Base-by-base conservation (phyloP, 2,113 vertebrate genomes). In the Syngnathoides biaculeatus region DNA sequence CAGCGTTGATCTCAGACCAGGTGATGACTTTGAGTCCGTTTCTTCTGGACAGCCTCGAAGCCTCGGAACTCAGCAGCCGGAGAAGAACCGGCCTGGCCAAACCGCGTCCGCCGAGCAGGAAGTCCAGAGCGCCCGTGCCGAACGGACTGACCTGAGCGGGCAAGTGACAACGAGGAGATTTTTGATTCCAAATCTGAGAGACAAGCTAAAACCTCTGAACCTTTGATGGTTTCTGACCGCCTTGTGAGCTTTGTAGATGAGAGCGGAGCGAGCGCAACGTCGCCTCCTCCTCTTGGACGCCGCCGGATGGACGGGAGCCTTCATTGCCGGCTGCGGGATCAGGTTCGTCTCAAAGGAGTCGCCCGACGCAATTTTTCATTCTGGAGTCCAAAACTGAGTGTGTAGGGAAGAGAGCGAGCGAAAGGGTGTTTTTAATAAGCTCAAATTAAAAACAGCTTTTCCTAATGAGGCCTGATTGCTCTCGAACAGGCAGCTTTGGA, bases 31-130 rank as follows among this genome's bases (percentile, higher is more conserved):
- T 69, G 0, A 71, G 47, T 15, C 90, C 65, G 77, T 86, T 91
- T 58, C 6, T 71, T 24, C 20, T 67, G 0, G 91, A 89, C 50
- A 92, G 71, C 3, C 89, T 79, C 9, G 82, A 85, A 1, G 91
- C 91, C 72, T 93, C 91, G 0, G 15, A 45, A 24, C 82, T 80
- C 69, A 92, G 84, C 71, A 88, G 77, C 2, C 69, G 63, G n/a
- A 91, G 82, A 55, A 89, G 24, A 20, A 88, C 40, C 0, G 30
- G 59, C 27, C 39, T 79, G 30, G 84, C 82, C 38, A 76, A 69
- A 50, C 14, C 0, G 11, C 40, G 61, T 1, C 14, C 27, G 24
- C 43, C 15, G 22, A 9, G 2, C 56, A 84, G 63, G 68, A 86
- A 65, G 45, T 79, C 70, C 20, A 30, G 27, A 67, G 20, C 69